Evolutionary conservation across 2,797 vertebrate genomes (phyloP).

Genomic region (Ciconia nigra): DNA sequence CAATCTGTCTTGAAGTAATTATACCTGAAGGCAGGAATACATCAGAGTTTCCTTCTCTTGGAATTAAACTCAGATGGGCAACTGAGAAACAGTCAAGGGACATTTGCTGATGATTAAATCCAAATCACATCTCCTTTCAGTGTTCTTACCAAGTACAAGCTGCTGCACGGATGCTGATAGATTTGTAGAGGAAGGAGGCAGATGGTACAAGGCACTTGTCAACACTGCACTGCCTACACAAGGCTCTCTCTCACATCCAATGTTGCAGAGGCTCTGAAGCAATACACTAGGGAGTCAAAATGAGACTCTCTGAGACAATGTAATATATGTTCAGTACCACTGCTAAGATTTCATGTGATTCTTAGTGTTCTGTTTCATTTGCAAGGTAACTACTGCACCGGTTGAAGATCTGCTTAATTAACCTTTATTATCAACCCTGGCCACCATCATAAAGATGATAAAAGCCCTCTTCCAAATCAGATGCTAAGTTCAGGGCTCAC

Average conservation of each 20-base stretch:
- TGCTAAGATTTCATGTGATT: background rate
- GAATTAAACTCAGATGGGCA: constrained; percentile 84
- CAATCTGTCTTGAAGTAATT: constrained; percentile 84
- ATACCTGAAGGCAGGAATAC: constrained; percentile 82
- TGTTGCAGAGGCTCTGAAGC: background rate
- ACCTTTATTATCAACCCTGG: background rate
- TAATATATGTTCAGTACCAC: background rate
- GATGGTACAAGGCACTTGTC: constrained; percentile 48
- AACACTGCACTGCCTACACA: background rate
- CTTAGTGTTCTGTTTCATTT: background rate
- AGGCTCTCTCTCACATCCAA: background rate
- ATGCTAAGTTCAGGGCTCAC: background rate
- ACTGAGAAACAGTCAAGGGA: constrained; percentile 44
- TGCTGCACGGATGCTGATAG: constrained; percentile 31
- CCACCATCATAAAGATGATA: background rate
- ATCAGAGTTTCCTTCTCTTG: constrained; percentile 73
- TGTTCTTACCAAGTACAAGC: constrained; percentile 11
- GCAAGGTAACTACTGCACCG: background rate
- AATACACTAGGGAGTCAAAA: background rate
- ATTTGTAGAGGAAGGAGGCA: constrained; percentile 37
- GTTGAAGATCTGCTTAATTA: background rate
- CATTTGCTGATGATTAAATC: constrained; percentile 71
- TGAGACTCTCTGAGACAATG: background rate
- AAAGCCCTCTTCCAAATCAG: background rate
- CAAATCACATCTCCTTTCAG: constrained; percentile 48